Percentiles rank a stretch among this genome's conserved stretches.
phyloP scores from a whole-genome alignment of 2,888 invertebrate species.

The Salpingus planirostris region DNA sequence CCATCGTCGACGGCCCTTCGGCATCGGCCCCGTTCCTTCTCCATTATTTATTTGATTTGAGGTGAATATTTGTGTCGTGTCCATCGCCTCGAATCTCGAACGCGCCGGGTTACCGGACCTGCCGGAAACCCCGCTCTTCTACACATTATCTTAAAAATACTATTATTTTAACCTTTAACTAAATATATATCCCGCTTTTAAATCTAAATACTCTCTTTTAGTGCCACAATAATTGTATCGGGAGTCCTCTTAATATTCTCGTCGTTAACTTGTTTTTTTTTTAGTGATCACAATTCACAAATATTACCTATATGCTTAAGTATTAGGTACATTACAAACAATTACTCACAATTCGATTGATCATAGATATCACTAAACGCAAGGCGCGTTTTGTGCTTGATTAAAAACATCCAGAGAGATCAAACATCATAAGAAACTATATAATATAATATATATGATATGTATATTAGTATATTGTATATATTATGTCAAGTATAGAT shows the following conservation, averaged over 20 bases:
- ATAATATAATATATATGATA: slow-evolving; percentile 14
- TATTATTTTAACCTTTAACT: slow-evolving; percentile 12
- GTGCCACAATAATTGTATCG: slow-evolving; percentile 37
- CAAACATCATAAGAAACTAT: slow-evolving; percentile 27
- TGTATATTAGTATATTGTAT: too few relatives aligned
- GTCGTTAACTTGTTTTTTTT: slow-evolving; percentile 9
- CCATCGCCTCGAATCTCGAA: not conserved
- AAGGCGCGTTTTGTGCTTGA: slow-evolving; percentile 19
- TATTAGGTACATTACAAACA: too few relatives aligned
- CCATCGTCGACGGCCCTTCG: too few relatives aligned
- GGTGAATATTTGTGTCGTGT: slow-evolving; percentile 2
- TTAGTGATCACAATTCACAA: slow-evolving; percentile 5
- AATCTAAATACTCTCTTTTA: slow-evolving; percentile 19
- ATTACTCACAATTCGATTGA: too few relatives aligned
- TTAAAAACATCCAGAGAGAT: slow-evolving; percentile 33
- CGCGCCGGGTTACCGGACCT: slow-evolving; percentile 14
- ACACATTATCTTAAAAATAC: not conserved
- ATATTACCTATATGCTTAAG: too few relatives aligned
- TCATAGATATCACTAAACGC: slow-evolving; percentile 26
- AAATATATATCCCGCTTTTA: slow-evolving; percentile 4
- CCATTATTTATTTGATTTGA: too few relatives aligned
- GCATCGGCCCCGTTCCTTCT: too few relatives aligned
- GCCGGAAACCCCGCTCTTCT: slow-evolving; percentile 11
- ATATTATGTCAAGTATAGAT: too few relatives aligned
- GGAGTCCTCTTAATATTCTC: slow-evolving; percentile 33